phyloP scores from a whole-genome alignment of 2,888 invertebrate species.

The Venusia cambrica region DNA sequence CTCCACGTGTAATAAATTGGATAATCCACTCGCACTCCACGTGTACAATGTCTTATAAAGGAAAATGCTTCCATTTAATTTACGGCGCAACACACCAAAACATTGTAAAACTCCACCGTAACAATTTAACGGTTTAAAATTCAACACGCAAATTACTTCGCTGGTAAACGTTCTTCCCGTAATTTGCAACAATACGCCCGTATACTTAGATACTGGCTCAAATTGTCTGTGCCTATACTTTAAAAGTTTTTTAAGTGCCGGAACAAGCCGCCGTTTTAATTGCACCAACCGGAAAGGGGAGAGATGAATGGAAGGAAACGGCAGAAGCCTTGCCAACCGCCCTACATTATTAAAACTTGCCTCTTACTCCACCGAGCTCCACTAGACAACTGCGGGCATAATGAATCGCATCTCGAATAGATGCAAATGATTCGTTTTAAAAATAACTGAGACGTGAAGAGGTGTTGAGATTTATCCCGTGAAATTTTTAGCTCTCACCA shows the following conservation, averaged over 20 bases:
- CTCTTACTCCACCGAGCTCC: slow-evolving; percentile 62
- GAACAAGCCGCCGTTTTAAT: slow-evolving; percentile 77
- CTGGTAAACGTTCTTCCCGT: slow-evolving; percentile 44
- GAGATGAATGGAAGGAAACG: slow-evolving; percentile 77
- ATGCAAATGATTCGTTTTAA: slow-evolving; percentile 54
- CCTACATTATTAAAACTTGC: slow-evolving; percentile 79
- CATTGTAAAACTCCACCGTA: slow-evolving; percentile 20
- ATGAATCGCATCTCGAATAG: slow-evolving; percentile 66
- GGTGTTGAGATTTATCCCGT: slow-evolving; percentile 34
- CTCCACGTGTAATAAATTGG: slow-evolving; percentile 5
- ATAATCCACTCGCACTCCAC: slow-evolving; percentile 9
- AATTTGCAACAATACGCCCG: slow-evolving; percentile 54
- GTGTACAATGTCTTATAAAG: slow-evolving; percentile 11
- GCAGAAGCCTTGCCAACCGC: slow-evolving; percentile 72
- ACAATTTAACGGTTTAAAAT: slow-evolving; percentile 30
- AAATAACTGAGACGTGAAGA: slow-evolving; percentile 39
- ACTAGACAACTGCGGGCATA: slow-evolving; percentile 62
- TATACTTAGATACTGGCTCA: slow-evolving; percentile 51
- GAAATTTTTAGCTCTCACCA: slow-evolving; percentile 30
- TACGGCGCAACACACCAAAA: slow-evolving; percentile 20
- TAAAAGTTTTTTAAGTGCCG: slow-evolving; percentile 77
- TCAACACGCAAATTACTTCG: slow-evolving; percentile 38
- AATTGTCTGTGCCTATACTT: slow-evolving; percentile 71
- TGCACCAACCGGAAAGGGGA: slow-evolving; percentile 77
- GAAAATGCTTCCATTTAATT: slow-evolving; percentile 17